Base-by-base conservation (phyloP, 2,888 invertebrate species). In the Neoascia interrupta region DNA sequence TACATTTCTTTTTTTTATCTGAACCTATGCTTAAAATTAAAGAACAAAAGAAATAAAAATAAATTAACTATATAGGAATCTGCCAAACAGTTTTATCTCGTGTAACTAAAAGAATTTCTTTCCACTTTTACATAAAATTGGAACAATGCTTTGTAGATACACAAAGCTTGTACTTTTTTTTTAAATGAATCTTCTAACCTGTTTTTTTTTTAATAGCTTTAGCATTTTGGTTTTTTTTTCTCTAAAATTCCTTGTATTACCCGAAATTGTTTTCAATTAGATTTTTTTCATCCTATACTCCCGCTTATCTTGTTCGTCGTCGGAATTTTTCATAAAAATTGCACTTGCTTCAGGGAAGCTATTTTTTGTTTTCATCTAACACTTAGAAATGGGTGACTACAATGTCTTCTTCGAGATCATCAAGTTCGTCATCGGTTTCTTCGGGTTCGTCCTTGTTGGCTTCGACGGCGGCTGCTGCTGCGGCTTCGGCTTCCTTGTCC, bases 361-460 rank as follows among this genome's bases (percentile, higher is more conserved):
- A 21, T 49, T 54, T 39, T 45, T 31, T 5, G 13, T 6, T 43
- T 18, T n/a, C 8, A 31, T 37, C 26, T 6, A 16, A 41, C n/a
- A 1, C 10, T 47, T 93, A 95, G 86, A 95, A 92, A 89, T 95
- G 95, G 81, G 95, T 95, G 85, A 96, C 93, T 87, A 95, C 93
- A 87, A 96, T 95, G 86, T 96, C 95, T 87, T 96, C 95, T 89
- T 95, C 95, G 84, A 95, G 93, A 88, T 95, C 95, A 88, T 96
- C 95, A 86, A 94, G 94, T 86, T 96, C 94, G 88, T 94, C 96
- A 86, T 96, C 95, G 72, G 95, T 95, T 88, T 95, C 95, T 87
- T 95, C 95, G 15, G 92, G 90, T 36, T 84, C 86, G 28, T 89
- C 84, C 81, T 82, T 74, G 34, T 58, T 82, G 41, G 72, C 80